Evolutionary conservation across 2,113 vertebrate species (phyloP).

Genomic region (Hemibates koningsi): DNA sequence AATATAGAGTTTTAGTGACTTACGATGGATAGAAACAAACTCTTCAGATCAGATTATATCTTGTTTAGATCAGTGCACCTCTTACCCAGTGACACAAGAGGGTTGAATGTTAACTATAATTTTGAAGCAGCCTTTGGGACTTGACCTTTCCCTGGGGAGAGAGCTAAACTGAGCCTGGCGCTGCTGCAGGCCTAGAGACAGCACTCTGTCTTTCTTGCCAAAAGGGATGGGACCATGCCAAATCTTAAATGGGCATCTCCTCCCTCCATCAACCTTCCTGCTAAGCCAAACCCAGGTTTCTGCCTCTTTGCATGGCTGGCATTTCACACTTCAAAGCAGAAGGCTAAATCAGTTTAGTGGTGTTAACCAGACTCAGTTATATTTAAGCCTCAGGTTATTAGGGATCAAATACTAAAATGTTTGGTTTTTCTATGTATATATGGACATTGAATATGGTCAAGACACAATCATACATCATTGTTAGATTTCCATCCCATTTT

Average conservation of each 20-base stretch:
- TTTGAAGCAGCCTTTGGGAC: conserved; percentile 25
- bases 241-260: conserved; percentile 49
- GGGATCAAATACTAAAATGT: not conserved
- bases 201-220: conserved; percentile 10
- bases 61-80: not conserved
- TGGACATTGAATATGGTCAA: not conserved
- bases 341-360: not conserved
- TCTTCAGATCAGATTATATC: not conserved
- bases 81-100: not conserved
- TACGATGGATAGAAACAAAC: not conserved
- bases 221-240: conserved; percentile 30
- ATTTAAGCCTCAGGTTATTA: not conserved
- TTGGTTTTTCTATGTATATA: not conserved
- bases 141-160: conserved; percentile 43
- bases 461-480: not conserved
- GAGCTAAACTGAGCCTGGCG: conserved; percentile 52
- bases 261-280: conserved; percentile 23
- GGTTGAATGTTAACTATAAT: conserved; percentile 20
- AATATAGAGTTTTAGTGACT: not conserved
- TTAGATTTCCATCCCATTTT: not conserved
- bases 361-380: not conserved
- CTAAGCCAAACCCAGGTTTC: conserved; percentile 12
- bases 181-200: conserved; percentile 17
- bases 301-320: not conserved
- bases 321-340: not conserved